These are phyloP conservation scores for Germaria angustata DNA, from an alignment of 2,888 invertebrate species.

Conservation along the genomic window DNA sequence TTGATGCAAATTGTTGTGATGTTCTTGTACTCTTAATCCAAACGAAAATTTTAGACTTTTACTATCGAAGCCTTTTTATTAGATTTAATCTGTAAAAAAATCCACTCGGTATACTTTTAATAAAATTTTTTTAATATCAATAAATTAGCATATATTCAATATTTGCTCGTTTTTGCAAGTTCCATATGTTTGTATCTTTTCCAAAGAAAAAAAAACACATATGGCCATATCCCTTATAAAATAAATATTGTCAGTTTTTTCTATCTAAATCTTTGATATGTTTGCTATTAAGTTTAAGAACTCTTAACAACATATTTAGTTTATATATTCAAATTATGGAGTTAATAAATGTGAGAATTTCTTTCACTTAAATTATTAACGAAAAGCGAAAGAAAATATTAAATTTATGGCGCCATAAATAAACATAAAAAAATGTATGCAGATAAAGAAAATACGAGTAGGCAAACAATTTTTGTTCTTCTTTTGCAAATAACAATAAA, in stretches of 20 bases:
- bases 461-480: not conserved
- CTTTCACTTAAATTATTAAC: constrained; percentile 11
- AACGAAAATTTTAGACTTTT: not conserved
- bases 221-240: not conserved
- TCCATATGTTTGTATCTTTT: not conserved
- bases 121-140: not conserved
- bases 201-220: not conserved
- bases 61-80: not conserved
- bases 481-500: constrained; percentile 33
- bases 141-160: not conserved
- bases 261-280: not conserved
- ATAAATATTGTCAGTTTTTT: not conserved
- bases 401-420: constrained; percentile 54
- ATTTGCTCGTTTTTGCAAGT: not conserved
- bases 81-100: not conserved
- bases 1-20: too few relatives aligned
- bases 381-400: not conserved
- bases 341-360: constrained; percentile 40
- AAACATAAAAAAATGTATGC: constrained; percentile 2
- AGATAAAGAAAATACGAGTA: not conserved
- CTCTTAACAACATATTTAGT: not conserved
- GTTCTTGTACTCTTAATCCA: too few relatives aligned
- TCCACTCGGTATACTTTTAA: not conserved
- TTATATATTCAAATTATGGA: constrained; percentile 21
- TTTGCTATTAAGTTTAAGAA: not conserved